A percentile compares a stretch with the other conserved stretches of the same genome.
Conservation (phyloP, 2,888 invertebrate species). For the Drosophila falleni region DNA sequence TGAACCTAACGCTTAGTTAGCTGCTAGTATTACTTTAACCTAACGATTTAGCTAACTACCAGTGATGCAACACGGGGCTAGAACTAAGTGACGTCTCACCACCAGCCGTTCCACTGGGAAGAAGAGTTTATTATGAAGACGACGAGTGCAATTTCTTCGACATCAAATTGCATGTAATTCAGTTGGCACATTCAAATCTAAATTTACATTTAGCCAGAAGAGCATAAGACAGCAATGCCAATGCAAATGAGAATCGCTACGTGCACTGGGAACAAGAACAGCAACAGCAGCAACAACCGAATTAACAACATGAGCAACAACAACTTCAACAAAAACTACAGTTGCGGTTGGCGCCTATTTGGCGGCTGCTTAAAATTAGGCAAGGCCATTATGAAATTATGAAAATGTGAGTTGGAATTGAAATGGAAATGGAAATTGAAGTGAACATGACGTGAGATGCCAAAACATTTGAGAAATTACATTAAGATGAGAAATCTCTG, state of each 20-base stretch:
- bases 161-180: constrained; percentile 25
- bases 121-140: constrained; percentile 20
- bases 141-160: constrained; percentile 42
- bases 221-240: constrained; percentile 8
- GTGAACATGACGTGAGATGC: constrained; percentile 35
- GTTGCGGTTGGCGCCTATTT: constrained; percentile 19
- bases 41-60: too few species aligned
- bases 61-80: too few species aligned
- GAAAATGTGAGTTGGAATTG: constrained; percentile 61
- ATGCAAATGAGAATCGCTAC: constrained; percentile 42
- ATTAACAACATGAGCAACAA: neutral
- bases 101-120: too few species aligned
- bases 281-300: neutral
- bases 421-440: constrained; percentile 61
- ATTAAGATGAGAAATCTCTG: constrained; percentile 14
- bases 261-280: constrained; percentile 9
- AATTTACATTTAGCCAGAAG: constrained; percentile 47
- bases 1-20: too few species aligned
- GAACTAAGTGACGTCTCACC: too few species aligned
- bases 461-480: constrained; percentile 37
- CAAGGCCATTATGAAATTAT: constrained; percentile 70
- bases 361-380: constrained; percentile 54
- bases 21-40: too few species aligned
- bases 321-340: neutral
- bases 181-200: constrained; percentile 54